These are phyloP conservation scores for Dryobotodes eremita DNA, from an alignment of 2,888 invertebrate genomes.

Conservation along the genomic window DNA sequence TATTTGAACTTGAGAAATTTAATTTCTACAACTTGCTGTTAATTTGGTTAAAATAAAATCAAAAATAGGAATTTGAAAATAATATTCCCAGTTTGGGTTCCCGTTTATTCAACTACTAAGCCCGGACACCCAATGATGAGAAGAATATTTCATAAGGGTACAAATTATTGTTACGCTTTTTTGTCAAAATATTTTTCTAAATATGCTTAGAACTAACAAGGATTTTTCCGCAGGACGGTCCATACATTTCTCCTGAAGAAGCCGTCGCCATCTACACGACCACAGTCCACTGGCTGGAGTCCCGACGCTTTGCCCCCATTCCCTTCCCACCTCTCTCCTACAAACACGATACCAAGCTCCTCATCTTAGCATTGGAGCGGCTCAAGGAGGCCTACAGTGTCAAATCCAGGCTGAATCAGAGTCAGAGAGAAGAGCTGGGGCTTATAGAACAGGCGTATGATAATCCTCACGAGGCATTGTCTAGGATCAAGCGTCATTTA, in stretches of 20 bases:
- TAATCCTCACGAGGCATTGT: constrained; percentile 99
- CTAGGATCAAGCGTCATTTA: constrained; percentile 99
- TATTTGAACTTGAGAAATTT: too few species aligned
- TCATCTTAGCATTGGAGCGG: constrained; percentile 98
- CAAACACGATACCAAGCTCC: constrained; percentile 99
- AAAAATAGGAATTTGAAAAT: neutral
- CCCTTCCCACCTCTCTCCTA: constrained; percentile 99
- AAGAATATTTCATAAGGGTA: too few species aligned
- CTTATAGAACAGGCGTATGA: constrained; percentile 99
- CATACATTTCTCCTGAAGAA: constrained; percentile 99
- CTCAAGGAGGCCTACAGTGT: constrained; percentile 99
- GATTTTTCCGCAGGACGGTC: constrained; percentile 94
- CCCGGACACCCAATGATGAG: too few species aligned
- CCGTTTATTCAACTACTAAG: neutral
- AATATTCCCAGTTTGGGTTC: neutral
- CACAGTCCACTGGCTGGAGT: constrained; percentile 99
- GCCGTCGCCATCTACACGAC: constrained; percentile 99
- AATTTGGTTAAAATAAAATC: too few species aligned
- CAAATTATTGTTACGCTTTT: too few species aligned
- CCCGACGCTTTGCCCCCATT: constrained; percentile 99
- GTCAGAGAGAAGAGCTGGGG: constrained; percentile 99
- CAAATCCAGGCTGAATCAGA: constrained; percentile 99
- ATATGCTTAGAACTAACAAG: neutral
- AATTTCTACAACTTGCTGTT: too few species aligned
- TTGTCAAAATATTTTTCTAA: too few species aligned